Conservation (phyloP, 2,888 invertebrate species). For the Philaethria dido region DNA sequence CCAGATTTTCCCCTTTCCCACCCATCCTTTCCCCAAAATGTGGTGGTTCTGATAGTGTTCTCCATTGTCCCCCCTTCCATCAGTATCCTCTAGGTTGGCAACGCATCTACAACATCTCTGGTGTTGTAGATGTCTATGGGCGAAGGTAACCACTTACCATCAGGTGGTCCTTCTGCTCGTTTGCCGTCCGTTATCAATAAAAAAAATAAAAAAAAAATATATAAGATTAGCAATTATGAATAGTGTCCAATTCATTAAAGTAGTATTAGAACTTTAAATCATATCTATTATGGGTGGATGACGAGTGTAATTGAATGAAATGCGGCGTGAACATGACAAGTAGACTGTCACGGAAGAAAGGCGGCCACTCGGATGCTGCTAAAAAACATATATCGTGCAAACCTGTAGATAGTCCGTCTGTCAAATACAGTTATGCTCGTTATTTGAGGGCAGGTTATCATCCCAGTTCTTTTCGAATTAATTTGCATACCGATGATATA, state of each 20-base stretch:
- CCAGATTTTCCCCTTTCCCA: no score
- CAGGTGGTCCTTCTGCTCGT: no score
- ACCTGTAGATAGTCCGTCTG: not conserved
- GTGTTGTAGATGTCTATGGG: no score
- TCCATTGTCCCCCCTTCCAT: no score
- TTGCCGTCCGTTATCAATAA: no score
- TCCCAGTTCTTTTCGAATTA: not conserved
- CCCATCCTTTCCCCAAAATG: no score
- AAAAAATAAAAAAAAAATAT: no score
- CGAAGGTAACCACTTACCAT: no score
- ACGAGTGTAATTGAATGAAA: constrained; percentile 35
- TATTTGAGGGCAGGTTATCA: not conserved
- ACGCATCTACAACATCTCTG: no score
- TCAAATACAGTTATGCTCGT: not conserved
- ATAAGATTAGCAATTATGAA: not conserved
- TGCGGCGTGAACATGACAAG: constrained; percentile 63
- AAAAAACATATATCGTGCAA: constrained; percentile 33
- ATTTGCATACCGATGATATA: not conserved
- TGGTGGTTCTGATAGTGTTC: no score
- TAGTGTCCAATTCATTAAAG: not conserved
- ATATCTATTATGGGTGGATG: constrained; percentile 16
- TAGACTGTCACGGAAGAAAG: constrained; percentile 78
- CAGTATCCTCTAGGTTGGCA: no score
- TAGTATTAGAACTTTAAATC: constrained; percentile 17
- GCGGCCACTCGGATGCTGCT: constrained; percentile 55